A percentile compares a stretch with the other conserved stretches of the same genome.
phyloP scores from a whole-genome alignment of 2,113 vertebrate species.

The Strix aluco region DNA sequence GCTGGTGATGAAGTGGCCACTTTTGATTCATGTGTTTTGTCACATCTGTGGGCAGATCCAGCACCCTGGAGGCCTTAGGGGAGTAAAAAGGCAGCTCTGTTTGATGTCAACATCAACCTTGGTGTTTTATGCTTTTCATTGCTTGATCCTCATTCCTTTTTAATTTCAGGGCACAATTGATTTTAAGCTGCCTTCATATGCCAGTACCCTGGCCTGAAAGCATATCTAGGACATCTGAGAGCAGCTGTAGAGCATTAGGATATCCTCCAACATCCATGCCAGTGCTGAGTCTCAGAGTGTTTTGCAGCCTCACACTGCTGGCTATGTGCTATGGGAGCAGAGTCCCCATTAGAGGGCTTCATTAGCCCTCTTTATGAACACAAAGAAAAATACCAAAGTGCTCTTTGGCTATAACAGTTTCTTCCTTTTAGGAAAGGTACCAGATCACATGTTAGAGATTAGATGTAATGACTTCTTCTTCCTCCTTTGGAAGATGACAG shows the following conservation, averaged over 20 bases:
- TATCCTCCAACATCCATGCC: background rate
- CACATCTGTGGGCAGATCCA: background rate
- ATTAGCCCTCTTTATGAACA: background rate
- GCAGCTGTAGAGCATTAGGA: background rate
- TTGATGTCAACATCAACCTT: background rate
- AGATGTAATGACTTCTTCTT: background rate
- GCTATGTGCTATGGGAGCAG: background rate
- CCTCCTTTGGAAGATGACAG: background rate
- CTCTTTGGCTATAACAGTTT: background rate
- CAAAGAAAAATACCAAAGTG: background rate
- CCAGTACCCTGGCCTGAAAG: background rate
- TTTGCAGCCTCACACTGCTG: background rate
- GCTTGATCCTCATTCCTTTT: background rate
- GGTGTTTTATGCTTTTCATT: background rate
- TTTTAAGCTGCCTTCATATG: background rate
- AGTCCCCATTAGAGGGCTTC: background rate
- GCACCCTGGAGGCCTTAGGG: background rate
- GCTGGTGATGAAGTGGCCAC: background rate
- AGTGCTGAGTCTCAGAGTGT: accelerated
- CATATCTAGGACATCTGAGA: background rate
- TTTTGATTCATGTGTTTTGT: background rate
- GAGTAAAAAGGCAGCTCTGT: background rate
- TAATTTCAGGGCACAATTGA: background rate
- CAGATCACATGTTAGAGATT: background rate
- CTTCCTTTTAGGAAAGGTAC: background rate